Evolutionary conservation across 2,797 vertebrate species (phyloP), one percentile per base, ranked within the genome.

Genomic region (Phalanger gymnotis): DNA sequence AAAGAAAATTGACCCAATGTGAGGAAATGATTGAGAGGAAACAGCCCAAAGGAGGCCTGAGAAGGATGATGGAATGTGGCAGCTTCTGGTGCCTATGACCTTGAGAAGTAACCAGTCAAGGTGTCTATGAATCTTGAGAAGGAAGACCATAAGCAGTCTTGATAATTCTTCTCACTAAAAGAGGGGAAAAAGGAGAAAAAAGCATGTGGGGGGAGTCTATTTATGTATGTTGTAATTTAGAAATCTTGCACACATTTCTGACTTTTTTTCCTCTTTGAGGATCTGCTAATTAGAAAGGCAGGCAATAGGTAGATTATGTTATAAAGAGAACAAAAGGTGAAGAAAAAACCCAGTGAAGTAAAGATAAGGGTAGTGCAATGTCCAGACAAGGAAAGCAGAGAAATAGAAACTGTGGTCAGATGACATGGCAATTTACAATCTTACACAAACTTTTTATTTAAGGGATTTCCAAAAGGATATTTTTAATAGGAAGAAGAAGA

Each of bases 211-310:
- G 14, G 34, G 40, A 25, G 40, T 47, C 19, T 25, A 40, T 73
- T 81, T 25, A 3, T 92, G 89, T 91, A 96, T 58, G 90, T 57
- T 53, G 87, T 93, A 91, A 53, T 92, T 90, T 90, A 51, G 55
- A 90, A 93, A 54, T 57, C 54, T 92, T 95, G 94, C 95, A 95
- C 93, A 19, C 53, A 31, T 54, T 93, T 93, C 94, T 90, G 25
- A 19, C 56, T 53, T 94, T 95, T 61, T 51, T 90, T 54, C 54
- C 5, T 58, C 31, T 25, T 30, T 90, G 56, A 47, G 51, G 11
- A 34, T 31, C 47, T 52, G 30, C 30, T 47, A 51, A 58, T 92
- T 61, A 51, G 54, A 87, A 66, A 51, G 90, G 2, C 10, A 95
- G 56, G 81, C 89, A 53, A 91, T 12, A 30, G 93, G 92, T 56